These are phyloP conservation scores for Acanthococcus lagerstroemiae DNA, from an alignment of 2,888 invertebrate genomes.

Conservation along the genomic window DNA sequence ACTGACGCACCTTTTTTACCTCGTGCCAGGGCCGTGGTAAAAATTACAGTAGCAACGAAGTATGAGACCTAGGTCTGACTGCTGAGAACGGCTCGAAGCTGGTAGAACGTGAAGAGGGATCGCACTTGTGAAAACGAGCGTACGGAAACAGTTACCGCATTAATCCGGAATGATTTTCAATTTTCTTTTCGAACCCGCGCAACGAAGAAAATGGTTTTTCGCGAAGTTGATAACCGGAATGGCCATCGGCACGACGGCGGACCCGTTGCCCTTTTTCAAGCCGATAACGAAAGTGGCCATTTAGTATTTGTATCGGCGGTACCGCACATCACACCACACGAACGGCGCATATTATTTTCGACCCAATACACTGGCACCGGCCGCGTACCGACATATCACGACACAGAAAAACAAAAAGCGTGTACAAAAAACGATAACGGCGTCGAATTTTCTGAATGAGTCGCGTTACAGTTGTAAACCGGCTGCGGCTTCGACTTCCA, in stretches of 20 bases:
- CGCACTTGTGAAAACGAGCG: too few species aligned
- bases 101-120: too few species aligned
- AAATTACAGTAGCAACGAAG: not conserved
- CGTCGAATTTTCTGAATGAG: too few species aligned
- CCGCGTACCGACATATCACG: not conserved
- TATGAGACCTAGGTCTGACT: not conserved
- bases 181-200: conserved; percentile 27
- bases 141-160: not conserved
- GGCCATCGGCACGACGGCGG: conserved; percentile 24
- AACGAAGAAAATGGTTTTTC: conserved; percentile 27
- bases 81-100: too few species aligned
- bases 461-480: too few species aligned
- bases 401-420: not conserved
- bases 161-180: not conserved
- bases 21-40: conserved; percentile 29
- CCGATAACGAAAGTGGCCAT: conserved; percentile 16
- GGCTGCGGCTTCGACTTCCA: too few species aligned
- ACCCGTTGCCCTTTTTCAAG: conserved; percentile 7
- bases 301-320: conserved; percentile 10
- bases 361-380: not conserved
- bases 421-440: too few species aligned
- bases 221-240: conserved; percentile 21
- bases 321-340: conserved; percentile 18
- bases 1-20: conserved; percentile 28
- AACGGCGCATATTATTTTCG: not conserved